Conservation (phyloP, 2,113 vertebrate species). For the Rhodinocichla rosea region DNA sequence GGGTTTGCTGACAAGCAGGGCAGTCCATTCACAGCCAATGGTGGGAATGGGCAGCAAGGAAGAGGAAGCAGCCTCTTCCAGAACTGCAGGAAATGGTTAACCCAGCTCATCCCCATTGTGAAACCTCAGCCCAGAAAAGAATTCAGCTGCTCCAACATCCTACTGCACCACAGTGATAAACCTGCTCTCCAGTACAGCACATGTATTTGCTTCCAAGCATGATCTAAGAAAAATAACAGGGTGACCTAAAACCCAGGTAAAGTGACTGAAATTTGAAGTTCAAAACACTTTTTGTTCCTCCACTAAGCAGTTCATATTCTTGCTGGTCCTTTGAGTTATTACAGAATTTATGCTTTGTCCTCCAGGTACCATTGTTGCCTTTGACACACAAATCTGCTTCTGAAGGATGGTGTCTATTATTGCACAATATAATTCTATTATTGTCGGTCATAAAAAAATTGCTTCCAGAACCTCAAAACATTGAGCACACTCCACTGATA, state of each 20-base stretch:
- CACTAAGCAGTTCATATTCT: not conserved
- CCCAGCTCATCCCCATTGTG: conserved; percentile 6
- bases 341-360: not conserved
- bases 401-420: not conserved
- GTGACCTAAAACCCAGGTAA: not conserved
- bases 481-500: not conserved
- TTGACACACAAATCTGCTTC: not conserved
- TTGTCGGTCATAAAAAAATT: not conserved
- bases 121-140: conserved; percentile 5
- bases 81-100: conserved; percentile 18
- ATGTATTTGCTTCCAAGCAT: not conserved
- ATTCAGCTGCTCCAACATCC: not conserved
- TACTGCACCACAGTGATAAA: not conserved
- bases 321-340: not conserved
- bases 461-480: not conserved
- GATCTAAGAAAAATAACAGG: not conserved
- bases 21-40: not conserved
- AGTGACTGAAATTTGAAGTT: not conserved
- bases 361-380: not conserved
- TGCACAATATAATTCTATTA: not conserved
- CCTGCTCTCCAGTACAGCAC: not conserved
- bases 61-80: conserved; percentile 26
- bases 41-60: not conserved
- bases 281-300: not conserved
- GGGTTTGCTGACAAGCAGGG: not conserved